Percentiles rank a stretch among this genome's conserved stretches.
Conservation (phyloP, 2,797 vertebrate genomes). For the Menidia menidia region DNA sequence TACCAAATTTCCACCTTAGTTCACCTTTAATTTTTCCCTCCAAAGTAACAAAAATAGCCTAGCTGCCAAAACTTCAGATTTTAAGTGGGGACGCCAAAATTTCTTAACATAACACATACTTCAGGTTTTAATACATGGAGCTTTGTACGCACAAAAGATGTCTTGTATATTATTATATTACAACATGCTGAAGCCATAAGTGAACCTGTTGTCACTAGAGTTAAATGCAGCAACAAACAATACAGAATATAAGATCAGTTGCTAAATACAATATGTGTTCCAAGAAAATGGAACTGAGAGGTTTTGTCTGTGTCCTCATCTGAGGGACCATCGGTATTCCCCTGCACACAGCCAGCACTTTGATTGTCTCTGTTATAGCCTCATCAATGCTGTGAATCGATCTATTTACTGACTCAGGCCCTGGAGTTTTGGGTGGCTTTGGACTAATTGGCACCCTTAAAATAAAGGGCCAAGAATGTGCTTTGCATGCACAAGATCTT, state of each 20-base stretch:
- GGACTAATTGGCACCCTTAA: conserved; percentile 35
- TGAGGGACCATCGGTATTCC: conserved; percentile 13
- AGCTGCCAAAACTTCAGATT: too few species aligned
- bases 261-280: background rate
- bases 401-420: conserved; percentile 29
- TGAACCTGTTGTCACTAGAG: background rate
- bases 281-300: background rate
- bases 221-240: too few species aligned
- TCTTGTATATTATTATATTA: background rate
- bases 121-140: too few species aligned
- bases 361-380: conserved; percentile 59
- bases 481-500: conserved; percentile 33
- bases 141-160: background rate
- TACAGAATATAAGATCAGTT: background rate
- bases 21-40: background rate
- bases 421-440: conserved; percentile 30
- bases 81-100: too few species aligned
- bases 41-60: background rate
- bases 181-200: background rate
- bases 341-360: conserved; percentile 38
- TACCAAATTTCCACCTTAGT: background rate
- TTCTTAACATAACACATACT: too few species aligned
- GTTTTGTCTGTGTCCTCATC: conserved; percentile 5
- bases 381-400: conserved; percentile 50
- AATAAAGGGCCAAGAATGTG: conserved; percentile 29